Evolutionary conservation across 1,140 invertebrate genomes (phyloP), one percentile per base, ranked within the genome.

Genomic region (Onthophagus taurus): DNA sequence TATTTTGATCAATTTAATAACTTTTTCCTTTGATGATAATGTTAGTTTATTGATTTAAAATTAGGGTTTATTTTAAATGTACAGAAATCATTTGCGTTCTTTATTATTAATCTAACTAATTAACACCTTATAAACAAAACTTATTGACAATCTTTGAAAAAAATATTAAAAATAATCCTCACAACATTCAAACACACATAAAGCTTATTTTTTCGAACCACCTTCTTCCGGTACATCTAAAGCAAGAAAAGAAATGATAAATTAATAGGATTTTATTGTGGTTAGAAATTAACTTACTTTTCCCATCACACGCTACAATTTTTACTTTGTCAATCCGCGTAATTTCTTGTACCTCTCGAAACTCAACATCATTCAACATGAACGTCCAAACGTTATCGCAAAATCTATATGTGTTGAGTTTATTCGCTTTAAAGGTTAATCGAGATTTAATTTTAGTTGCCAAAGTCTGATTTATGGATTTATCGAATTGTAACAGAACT

Each of bases 351-450:
- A 92, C 86, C 71, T 99, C 96, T 50, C 90, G 76, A 61, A 99
- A 97, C 65, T 99, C 96, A 8, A 98, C 94, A 71, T 97, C 89
- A 65, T 95, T 94, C 47, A 99, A 72, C 74, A 98, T 89, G 61
- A 99, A 97, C n/a, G 95, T 99, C 96, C 96, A 99, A 1, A 99
- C 96, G 75, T 99, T 99, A 72, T 99, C 96, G 78, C 96, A 99
- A 72, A 98, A 99, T 57, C 96, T 78, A 66, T 99, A 99, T 0
- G 95, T 98, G 60, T 95, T 95, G 47, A 99, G 71, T 76, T 96
- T 96, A 23, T 88, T 89, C 51, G 92, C 91, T 82, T 95, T 96
- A 63, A 97, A 97, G 19, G 85, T 89, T 41, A 97, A 75, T 58
- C 90, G 77, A 30, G 89, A 89, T 65, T 92, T 96, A 1, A 97